Evolutionary conservation across 2,888 invertebrate species (phyloP).

Genomic region (Calliphora vomitoria): DNA sequence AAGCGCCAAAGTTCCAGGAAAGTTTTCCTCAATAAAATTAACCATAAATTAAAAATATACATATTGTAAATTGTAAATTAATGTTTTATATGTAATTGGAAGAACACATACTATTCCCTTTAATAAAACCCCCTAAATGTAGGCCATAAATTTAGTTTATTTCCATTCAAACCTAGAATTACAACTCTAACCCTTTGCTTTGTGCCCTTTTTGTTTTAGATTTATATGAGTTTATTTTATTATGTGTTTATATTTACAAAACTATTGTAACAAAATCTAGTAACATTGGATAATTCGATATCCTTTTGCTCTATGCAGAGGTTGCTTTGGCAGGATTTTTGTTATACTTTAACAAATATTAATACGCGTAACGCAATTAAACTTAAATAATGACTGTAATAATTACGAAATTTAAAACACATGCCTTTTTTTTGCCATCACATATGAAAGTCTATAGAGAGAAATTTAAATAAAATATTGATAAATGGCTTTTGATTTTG

Average conservation of each 20-base stretch:
- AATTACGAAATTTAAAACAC: constrained; percentile 71
- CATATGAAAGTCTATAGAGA: constrained; percentile 4
- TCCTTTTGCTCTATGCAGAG: neutral
- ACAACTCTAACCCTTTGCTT: constrained; percentile 13
- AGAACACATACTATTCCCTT: neutral
- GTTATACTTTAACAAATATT: constrained; percentile 55
- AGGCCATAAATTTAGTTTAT: constrained; percentile 54
- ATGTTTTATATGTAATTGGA: neutral
- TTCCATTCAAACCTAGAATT: neutral
- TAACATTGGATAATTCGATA: constrained; percentile 33
- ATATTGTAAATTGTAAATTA: constrained; percentile 18
- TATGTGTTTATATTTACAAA: constrained; percentile 63
- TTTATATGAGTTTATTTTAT: constrained; percentile 57
- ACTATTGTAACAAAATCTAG: constrained; percentile 55
- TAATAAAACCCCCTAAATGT: constrained; percentile 41
- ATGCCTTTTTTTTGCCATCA: neutral
- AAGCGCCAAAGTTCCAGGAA: neutral
- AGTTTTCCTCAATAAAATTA: neutral
- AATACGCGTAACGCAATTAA: constrained; percentile 76
- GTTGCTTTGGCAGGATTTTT: constrained; percentile 10
- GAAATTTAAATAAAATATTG: constrained; percentile 57
- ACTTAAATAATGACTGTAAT: constrained; percentile 75
- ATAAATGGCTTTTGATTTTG: constrained; percentile 60
- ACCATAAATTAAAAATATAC: neutral
- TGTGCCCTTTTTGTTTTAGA: neutral